Conservation (phyloP, 2,888 invertebrate genomes). For the Drosophila anceps region DNA sequence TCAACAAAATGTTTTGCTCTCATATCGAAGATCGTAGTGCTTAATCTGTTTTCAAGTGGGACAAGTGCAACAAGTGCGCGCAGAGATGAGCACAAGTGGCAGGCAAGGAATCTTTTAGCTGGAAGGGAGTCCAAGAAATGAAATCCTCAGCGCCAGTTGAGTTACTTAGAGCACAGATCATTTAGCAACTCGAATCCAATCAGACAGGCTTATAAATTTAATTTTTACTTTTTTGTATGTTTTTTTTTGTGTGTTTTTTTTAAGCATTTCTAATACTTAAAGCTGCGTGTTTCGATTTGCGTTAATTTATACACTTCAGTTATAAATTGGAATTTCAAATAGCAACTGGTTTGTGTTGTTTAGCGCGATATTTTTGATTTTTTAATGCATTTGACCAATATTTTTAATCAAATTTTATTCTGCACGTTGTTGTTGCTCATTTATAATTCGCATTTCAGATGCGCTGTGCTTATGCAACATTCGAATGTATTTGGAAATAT, state of each 20-base stretch:
- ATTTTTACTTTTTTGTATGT: not conserved
- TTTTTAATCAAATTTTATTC: not conserved
- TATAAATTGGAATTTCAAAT: slow-evolving; percentile 43
- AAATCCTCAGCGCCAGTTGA: no score
- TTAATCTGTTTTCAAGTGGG: slow-evolving; percentile 13
- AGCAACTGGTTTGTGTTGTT: slow-evolving; percentile 64
- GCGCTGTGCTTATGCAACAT: not conserved
- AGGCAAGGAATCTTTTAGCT: not conserved
- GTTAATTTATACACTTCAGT: slow-evolving; percentile 48
- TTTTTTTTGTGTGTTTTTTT: no score
- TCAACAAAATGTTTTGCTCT: slow-evolving; percentile 15
- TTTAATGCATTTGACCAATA: not conserved
- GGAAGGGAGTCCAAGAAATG: not conserved
- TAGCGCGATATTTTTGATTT: slow-evolving; percentile 12
- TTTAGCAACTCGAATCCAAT: slow-evolving; percentile 1
- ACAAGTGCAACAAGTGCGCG: slow-evolving; percentile 8
- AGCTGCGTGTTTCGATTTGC: slow-evolving; percentile 27
- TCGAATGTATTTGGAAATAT: not conserved
- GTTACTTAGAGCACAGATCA: not conserved
- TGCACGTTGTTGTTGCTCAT: not conserved
- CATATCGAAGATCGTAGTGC: slow-evolving; percentile 29
- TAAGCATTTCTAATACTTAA: slow-evolving; percentile 4
- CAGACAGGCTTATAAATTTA: not conserved
- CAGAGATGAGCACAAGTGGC: not conserved
- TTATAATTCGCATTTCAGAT: not conserved